Conservation (phyloP, 2,888 invertebrate genomes). For the Cenopis cana region DNA sequence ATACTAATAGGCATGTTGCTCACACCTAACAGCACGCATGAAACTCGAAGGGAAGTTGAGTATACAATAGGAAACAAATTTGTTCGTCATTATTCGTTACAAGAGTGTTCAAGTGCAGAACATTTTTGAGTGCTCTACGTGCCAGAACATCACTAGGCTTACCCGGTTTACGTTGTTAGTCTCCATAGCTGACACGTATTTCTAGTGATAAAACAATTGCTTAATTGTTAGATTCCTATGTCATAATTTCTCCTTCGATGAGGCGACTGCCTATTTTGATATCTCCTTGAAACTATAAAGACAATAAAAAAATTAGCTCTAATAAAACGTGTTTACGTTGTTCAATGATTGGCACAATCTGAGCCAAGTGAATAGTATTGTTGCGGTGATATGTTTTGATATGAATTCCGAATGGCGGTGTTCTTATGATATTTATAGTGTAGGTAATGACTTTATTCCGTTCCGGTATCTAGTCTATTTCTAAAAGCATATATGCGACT, state of each 20-base stretch:
- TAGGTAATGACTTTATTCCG: slow-evolving; percentile 26
- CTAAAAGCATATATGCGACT: slow-evolving; percentile 28
- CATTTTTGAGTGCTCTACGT: slow-evolving; percentile 56
- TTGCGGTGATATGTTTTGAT: slow-evolving; percentile 21
- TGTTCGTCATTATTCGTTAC: slow-evolving; percentile 40
- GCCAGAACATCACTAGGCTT: slow-evolving; percentile 58
- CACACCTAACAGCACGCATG: slow-evolving; percentile 47
- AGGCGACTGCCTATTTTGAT: slow-evolving; percentile 70
- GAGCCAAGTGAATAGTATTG: slow-evolving; percentile 27
- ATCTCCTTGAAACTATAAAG: slow-evolving; percentile 82
- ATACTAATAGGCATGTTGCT: slow-evolving; percentile 37
- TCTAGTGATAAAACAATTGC: slow-evolving; percentile 59
- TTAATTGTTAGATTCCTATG: slow-evolving; percentile 67
- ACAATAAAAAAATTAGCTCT: slow-evolving; percentile 70
- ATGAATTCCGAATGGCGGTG: slow-evolving; percentile 24
- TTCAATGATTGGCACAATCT: slow-evolving; percentile 51
- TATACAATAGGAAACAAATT: slow-evolving; percentile 4
- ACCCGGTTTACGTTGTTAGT: slow-evolving; percentile 73
- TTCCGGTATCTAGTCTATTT: slow-evolving; percentile 24
- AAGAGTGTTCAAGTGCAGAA: slow-evolving; percentile 51
- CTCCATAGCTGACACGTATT: slow-evolving; percentile 69
- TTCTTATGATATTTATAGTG: slow-evolving; percentile 28
- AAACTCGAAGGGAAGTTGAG: background rate
- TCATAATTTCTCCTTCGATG: slow-evolving; percentile 74
- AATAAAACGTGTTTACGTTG: slow-evolving; percentile 63